Base-by-base conservation (phyloP, 1,140 invertebrate species). In the Drosophila kohkoa region DNA sequence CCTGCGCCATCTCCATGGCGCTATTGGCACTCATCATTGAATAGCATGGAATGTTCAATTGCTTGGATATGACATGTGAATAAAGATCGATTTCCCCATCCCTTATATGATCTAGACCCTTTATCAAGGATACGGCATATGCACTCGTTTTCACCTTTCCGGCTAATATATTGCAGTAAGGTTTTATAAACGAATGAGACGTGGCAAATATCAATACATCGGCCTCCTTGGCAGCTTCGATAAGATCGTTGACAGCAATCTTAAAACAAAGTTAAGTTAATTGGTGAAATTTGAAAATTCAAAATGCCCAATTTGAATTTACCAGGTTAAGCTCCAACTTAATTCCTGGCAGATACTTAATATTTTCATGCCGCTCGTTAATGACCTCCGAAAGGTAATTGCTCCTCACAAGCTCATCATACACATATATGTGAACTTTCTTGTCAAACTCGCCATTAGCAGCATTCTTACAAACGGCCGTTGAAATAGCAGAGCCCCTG, bases 11-110 rank as follows among this genome's bases (percentile, higher is more conserved):
- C 95, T 99, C 99, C 74, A 96, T 95, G 35, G 99, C 99, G 55
- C 99, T 95, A 93, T 99, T 99, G 46, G 99, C 99, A 60, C 98
- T 98, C 99, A 99, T 99, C 32, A 99, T 93, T 1, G 99, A 98
- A 65, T 96, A 96, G 77, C 98, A 96, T 11, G 97, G 96, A 86
- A 99, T 98, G 78, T 51, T 45, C 15, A 87, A 20, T 6, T 48
- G 51, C 0, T 81, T 54, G n/a, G 95, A 94, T 74, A 99, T 99
- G 51, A 98, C 96, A 80, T 98, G 96, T 0, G 98, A 99, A 71
- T 99, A 99, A 2, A 99, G 94, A 73, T 96, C 95, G 90, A 99
- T 97, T 41, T 98, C 97, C 77, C 97, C 98, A 58, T 96, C 96
- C 87, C 96, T 95, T 30, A 95, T 95, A 66, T 95, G 95, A 86